Percentiles rank a stretch among this genome's conserved stretches.
These are phyloP conservation scores for Streblospio benedicti DNA, from an alignment of 1,140 invertebrate genomes.

Conservation along the genomic window DNA sequence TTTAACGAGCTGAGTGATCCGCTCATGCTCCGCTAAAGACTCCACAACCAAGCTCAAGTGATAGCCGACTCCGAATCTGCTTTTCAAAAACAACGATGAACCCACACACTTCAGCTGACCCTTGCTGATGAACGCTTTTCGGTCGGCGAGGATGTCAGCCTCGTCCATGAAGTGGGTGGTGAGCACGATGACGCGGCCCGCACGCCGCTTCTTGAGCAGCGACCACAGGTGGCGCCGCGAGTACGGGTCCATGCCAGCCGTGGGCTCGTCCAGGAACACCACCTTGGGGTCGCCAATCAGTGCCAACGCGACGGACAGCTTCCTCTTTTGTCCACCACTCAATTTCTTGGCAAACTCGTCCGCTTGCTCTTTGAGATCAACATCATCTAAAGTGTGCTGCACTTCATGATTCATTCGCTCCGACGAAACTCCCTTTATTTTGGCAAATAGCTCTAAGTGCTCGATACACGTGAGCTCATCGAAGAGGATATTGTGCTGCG, in stretches of 20 bases:
- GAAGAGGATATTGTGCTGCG: constrained; percentile 44
- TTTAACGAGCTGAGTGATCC: constrained; percentile 50
- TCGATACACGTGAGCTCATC: constrained; percentile 37
- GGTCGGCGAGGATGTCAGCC: constrained; percentile 76
- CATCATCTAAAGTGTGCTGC: constrained; percentile 46
- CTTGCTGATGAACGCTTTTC: constrained; percentile 55
- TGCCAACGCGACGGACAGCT: constrained; percentile 40
- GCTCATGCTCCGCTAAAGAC: background rate
- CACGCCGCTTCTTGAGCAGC: constrained; percentile 46
- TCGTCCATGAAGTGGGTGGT: constrained; percentile 99
- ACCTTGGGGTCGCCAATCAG: constrained; percentile 58
- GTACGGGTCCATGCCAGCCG: constrained; percentile 89
- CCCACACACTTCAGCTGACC: constrained; percentile 54
- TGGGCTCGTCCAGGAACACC: constrained; percentile 59
- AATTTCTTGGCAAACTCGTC: constrained; percentile 60
- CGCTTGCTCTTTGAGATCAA: constrained; percentile 56
- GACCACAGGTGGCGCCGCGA: constrained; percentile 84
- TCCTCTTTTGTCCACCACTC: constrained; percentile 52
- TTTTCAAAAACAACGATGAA: constrained; percentile 55
- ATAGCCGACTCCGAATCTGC: constrained; percentile 52
- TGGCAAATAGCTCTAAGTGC: constrained; percentile 40
- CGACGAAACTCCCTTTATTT: constrained; percentile 39
- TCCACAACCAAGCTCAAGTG: constrained; percentile 46
- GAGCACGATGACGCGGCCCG: constrained; percentile 61
- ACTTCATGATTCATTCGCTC: constrained; percentile 40